Evolutionary conservation across 2,113 vertebrate species (phyloP).

Genomic region (Paraplagusia blochii): DNA sequence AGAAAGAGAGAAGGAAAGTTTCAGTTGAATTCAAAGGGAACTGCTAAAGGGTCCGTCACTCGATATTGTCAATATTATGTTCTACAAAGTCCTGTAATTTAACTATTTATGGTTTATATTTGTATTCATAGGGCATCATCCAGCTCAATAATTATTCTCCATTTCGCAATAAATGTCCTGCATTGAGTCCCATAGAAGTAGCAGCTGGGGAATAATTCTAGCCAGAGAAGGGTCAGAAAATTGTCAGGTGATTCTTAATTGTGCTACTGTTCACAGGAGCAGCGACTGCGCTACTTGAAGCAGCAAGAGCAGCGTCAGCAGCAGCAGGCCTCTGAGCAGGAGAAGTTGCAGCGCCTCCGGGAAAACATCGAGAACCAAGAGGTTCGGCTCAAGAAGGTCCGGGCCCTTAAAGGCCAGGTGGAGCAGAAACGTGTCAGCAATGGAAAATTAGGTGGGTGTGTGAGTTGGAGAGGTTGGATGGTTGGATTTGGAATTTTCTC

Average conservation of each 20-base stretch:
- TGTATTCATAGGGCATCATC: too few species aligned
- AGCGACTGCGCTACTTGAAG: slow-evolving; percentile 87
- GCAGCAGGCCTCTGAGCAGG: slow-evolving; percentile 89
- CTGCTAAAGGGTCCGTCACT: too few species aligned
- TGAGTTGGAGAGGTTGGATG: not conserved
- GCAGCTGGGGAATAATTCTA: not conserved
- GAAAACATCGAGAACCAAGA: slow-evolving; percentile 95
- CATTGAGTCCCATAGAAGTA: not conserved
- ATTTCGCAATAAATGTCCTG: not conserved
- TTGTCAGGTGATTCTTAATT: slow-evolving; percentile 2
- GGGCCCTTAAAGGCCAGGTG: slow-evolving; percentile 91
- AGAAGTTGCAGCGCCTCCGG: slow-evolving; percentile 87
- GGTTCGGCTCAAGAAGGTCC: slow-evolving; percentile 90
- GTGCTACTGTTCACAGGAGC: slow-evolving; percentile 76
- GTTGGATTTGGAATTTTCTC: too few species aligned
- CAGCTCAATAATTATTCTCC: not conserved
- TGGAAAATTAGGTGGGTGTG: slow-evolving; percentile 85
- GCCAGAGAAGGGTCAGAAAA: too few species aligned
- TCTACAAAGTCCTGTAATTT: not conserved
- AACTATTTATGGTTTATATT: not conserved
- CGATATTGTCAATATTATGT: too few species aligned
- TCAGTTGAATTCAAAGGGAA: too few species aligned
- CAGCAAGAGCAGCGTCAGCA: slow-evolving; percentile 92
- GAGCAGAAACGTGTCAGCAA: slow-evolving; percentile 97
- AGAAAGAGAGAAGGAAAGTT: too few species aligned